Evolutionary conservation across 2,113 vertebrate species (phyloP).

Genomic region (Heliornis fulica): DNA sequence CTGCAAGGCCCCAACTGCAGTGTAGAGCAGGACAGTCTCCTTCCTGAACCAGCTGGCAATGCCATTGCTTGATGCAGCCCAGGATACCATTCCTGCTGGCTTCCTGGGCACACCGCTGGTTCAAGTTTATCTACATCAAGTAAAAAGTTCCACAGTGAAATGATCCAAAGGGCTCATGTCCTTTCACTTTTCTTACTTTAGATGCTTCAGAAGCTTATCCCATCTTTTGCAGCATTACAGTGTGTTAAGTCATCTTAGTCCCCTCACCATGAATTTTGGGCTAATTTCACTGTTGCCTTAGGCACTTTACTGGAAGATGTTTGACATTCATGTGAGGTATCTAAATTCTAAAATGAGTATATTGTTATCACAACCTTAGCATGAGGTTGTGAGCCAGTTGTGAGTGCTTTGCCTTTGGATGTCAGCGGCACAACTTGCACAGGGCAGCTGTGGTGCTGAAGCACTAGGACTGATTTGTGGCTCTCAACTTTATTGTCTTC

Average conservation of each 20-base stretch:
- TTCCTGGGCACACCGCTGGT: too few species aligned
- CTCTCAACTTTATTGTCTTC: neutral
- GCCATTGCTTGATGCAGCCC: too few species aligned
- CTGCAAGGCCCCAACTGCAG: too few species aligned
- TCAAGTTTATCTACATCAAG: neutral
- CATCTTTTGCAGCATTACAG: neutral
- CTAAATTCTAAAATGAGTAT: neutral
- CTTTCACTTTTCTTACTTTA: neutral
- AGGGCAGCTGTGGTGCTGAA: neutral
- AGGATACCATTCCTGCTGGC: too few species aligned
- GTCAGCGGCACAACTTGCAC: neutral
- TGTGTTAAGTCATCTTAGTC: too few species aligned
- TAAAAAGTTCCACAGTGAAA: neutral
- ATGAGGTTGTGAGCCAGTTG: neutral
- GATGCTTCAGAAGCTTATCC: neutral
- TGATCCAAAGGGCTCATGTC: neutral
- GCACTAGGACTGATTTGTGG: neutral
- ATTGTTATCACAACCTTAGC: neutral
- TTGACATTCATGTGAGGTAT: neutral
- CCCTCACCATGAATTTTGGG: neutral
- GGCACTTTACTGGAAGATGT: neutral
- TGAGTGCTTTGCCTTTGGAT: neutral
- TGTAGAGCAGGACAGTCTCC: too few species aligned
- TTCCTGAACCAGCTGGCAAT: too few species aligned
- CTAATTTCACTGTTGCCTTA: neutral